Conservation (phyloP, 2,113 vertebrate species). For the Myxocyprinus asiaticus region DNA sequence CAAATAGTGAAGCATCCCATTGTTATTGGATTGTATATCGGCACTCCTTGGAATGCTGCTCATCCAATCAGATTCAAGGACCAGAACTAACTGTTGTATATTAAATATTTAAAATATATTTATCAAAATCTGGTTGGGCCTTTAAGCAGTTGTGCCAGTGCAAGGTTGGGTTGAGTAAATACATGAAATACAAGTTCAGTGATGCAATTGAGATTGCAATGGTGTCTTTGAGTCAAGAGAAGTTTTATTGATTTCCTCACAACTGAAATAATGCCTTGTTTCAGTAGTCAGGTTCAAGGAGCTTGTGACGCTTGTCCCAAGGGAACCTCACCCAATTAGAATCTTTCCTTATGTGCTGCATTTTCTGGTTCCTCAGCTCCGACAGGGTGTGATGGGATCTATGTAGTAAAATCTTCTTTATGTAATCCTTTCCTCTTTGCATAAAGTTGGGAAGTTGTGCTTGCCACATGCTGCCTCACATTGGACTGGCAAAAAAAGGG, state of each 20-base stretch:
- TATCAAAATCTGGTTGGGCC: no score
- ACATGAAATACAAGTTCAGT: conserved; percentile 4
- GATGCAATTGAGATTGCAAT: conserved; percentile 1
- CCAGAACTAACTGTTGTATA: no score
- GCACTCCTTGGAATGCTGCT: no score
- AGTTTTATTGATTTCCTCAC: background rate
- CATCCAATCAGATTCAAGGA: no score
- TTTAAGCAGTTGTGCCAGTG: no score
- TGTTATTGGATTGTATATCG: no score
- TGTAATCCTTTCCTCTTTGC: conserved; percentile 15
- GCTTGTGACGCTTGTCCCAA: background rate
- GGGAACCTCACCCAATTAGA: background rate
- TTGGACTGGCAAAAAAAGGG: no score
- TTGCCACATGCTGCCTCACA: background rate
- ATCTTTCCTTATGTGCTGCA: background rate
- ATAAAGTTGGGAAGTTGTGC: background rate
- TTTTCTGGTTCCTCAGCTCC: conserved; percentile 5
- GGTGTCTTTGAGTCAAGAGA: no score
- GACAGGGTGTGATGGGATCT: background rate
- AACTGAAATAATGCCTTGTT: conserved; percentile 9
- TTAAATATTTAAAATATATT: no score
- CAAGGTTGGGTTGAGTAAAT: no score
- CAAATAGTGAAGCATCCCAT: no score
- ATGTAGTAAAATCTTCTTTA: background rate
- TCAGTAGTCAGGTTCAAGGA: conserved; percentile 5